These are phyloP conservation scores for Hecatera dysodea DNA, from an alignment of 2,888 invertebrate genomes.

Conservation along the genomic window DNA sequence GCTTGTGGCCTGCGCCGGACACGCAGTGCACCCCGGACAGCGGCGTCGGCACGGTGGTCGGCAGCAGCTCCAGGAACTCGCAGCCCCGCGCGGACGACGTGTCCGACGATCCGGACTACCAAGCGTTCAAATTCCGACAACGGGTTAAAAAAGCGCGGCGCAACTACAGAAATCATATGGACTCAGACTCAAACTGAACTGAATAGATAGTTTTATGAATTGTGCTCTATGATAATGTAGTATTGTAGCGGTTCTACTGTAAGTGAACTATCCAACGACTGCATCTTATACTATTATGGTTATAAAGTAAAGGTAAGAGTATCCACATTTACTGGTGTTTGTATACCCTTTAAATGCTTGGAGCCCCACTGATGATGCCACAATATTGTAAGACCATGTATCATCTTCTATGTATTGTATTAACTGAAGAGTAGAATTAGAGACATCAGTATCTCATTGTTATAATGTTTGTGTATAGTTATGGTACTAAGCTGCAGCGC, in stretches of 20 bases:
- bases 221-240: constrained; percentile 64
- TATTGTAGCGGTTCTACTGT: constrained; percentile 48
- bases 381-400: constrained; percentile 24
- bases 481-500: constrained; percentile 3
- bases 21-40: constrained; percentile 82
- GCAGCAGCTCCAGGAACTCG: constrained; percentile 79
- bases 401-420: constrained; percentile 23
- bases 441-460: constrained; percentile 21
- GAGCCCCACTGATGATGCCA: constrained; percentile 17
- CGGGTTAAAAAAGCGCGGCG: constrained; percentile 92
- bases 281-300: constrained; percentile 48
- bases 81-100: constrained; percentile 77
- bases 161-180: constrained; percentile 92
- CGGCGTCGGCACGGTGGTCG: constrained; percentile 81
- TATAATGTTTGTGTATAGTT: constrained; percentile 3
- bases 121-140: constrained; percentile 89
- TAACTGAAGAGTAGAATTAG: neutral
- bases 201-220: constrained; percentile 69
- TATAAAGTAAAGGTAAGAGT: constrained; percentile 40
- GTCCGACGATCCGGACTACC: constrained; percentile 88
- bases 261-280: constrained; percentile 61
- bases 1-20: constrained; percentile 76
- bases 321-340: constrained; percentile 37
- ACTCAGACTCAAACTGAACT: constrained; percentile 92
- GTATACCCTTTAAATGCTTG: constrained; percentile 37